Evolutionary conservation across 2,888 invertebrate genomes (phyloP).

Genomic region (Oscheius onirici): DNA sequence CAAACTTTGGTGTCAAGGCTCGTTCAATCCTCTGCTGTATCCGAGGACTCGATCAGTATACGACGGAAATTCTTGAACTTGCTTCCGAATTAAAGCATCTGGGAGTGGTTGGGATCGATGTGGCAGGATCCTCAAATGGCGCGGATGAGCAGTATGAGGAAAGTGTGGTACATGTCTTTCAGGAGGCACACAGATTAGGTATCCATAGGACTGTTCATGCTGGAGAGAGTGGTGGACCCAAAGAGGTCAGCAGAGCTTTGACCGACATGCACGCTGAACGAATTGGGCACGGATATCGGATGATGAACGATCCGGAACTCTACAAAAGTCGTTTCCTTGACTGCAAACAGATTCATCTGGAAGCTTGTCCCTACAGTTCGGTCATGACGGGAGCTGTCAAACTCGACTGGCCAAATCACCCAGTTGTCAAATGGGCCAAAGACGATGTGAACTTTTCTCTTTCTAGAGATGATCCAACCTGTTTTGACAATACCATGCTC

Average conservation of each 20-base stretch:
- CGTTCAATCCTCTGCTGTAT: slow-evolving; percentile 75
- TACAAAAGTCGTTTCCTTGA: slow-evolving; percentile 59
- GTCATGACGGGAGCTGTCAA: slow-evolving; percentile 75
- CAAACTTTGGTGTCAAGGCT: slow-evolving; percentile 74
- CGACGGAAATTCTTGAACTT: slow-evolving; percentile 57
- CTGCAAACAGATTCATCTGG: slow-evolving; percentile 53
- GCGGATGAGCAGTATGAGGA: slow-evolving; percentile 69
- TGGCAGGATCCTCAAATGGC: slow-evolving; percentile 73
- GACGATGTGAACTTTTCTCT: slow-evolving; percentile 77
- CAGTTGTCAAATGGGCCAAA: slow-evolving; percentile 74
- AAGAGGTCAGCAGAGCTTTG: slow-evolving; percentile 72
- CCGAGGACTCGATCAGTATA: slow-evolving; percentile 72
- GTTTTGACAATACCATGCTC: slow-evolving; percentile 74
- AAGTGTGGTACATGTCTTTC: slow-evolving; percentile 52
- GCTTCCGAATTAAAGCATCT: slow-evolving; percentile 49
- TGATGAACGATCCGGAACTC: slow-evolving; percentile 73
- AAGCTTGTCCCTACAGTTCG: slow-evolving; percentile 76
- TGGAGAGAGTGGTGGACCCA: slow-evolving; percentile 72
- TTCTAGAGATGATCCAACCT: slow-evolving; percentile 76
- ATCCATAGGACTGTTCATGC: slow-evolving; percentile 77
- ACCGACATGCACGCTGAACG: slow-evolving; percentile 75
- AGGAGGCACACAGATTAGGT: slow-evolving; percentile 74
- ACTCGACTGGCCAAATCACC: slow-evolving; percentile 72
- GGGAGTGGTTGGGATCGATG: slow-evolving; percentile 76
- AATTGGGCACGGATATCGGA: slow-evolving; percentile 77